These are phyloP conservation scores for Coleophora deauratella DNA, from an alignment of 2,888 invertebrate species.

Conservation along the genomic window DNA sequence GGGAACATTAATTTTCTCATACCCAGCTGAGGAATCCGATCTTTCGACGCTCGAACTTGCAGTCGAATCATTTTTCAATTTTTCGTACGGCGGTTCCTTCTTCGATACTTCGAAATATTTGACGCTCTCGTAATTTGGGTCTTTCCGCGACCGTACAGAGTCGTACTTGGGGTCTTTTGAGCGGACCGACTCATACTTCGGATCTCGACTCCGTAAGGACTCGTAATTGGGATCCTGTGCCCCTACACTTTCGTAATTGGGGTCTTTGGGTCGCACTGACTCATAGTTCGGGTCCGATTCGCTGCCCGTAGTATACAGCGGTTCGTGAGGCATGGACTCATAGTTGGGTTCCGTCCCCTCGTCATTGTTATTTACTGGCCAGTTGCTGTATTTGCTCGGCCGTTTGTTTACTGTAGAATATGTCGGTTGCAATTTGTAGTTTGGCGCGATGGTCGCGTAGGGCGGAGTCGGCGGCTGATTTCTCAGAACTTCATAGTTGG, in stretches of 20 bases:
- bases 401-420: conserved; percentile 75
- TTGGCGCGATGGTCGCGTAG: conserved; percentile 61
- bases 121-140: conserved; percentile 89
- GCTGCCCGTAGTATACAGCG: conserved; percentile 79
- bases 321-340: conserved; percentile 80
- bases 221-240: conserved; percentile 79
- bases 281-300: conserved; percentile 84
- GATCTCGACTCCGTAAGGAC: conserved; percentile 65
- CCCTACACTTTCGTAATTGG: conserved; percentile 74
- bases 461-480: conserved; percentile 69
- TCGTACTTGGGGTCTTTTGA: conserved; percentile 71
- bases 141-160: conserved; percentile 71
- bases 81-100: conserved; percentile 80
- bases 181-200: conserved; percentile 82
- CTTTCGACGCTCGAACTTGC: conserved; percentile 36
- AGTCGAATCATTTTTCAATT: conserved; percentile 56
- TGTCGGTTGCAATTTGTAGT: conserved; percentile 60
- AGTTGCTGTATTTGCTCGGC: conserved; percentile 66
- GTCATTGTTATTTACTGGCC: conserved; percentile 64
- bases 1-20: conserved; percentile 57
- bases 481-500: conserved; percentile 85
- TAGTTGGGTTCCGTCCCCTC: conserved; percentile 82
- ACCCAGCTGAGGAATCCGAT: conserved; percentile 58
- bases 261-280: conserved; percentile 77
- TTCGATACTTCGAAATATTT: conserved; percentile 78